Base-by-base conservation (phyloP, 1,140 invertebrate species). In the Drusus annulatus region DNA sequence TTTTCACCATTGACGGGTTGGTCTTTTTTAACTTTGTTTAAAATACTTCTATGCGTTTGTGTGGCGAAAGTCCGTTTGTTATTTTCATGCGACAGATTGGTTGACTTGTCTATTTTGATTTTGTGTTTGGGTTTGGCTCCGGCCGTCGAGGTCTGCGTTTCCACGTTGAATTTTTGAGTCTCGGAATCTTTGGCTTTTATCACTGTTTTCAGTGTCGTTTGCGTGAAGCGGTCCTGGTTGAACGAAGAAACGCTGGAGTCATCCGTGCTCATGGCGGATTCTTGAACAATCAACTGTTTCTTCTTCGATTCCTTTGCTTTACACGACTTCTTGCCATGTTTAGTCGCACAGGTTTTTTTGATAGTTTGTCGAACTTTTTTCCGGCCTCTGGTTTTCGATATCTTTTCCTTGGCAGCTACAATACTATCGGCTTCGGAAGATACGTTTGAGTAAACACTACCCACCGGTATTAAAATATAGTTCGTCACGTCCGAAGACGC, bases 181-280 rank as follows among this genome's bases (percentile, higher is more conserved):
- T n/a, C 15, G 8, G 19, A 52, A 36, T 17, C 52, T 6, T 36
- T 58, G n/a, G 52, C 10, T 45, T 60, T 60, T 36, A 31, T 31
- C 10, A 73, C 36, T 4, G 60, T 45, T 69, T 79, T 79, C 23
- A 79, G 45, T 19, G 77, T 50, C 0, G 80, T 81, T 51, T 81
- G 80, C 8, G 80, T 81, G 17, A 23, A 81, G 50, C 65, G 63
- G 54, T 81, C 76, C 8, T 25, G 68, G 10, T 71, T 71, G 7
- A 65, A 36, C 8, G 68, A 71, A 16, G 68, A 71, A 51, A 28
- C 50, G 3, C 45, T 16, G 8, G 68, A 71, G n/a, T 62, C 54
- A 25, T 75, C 56, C 1, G 13, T 25, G 16, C 16, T 28, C 8
- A 65, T 25, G 3, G n/a, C 10, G 21, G 56, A 60, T 17, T 60